Percentiles rank a stretch among this genome's conserved stretches.
These are phyloP conservation scores for Channa striata DNA, from an alignment of 2,797 vertebrate species.

Conservation along the genomic window DNA sequence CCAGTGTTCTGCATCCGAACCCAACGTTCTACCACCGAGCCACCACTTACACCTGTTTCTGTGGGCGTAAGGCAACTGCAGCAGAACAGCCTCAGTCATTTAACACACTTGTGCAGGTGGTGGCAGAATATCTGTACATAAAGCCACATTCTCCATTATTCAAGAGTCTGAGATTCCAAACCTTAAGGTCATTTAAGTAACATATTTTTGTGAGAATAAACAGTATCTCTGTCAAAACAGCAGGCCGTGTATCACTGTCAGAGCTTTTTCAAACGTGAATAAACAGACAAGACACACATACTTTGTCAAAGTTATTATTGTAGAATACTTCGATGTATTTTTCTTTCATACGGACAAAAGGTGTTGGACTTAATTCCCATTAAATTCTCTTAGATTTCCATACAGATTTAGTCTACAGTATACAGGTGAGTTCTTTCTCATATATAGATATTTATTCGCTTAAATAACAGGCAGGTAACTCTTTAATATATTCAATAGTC, in stretches of 20 bases:
- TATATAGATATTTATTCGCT: slow-evolving; percentile 89
- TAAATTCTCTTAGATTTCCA: slow-evolving; percentile 89
- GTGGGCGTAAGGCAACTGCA: too few relatives aligned
- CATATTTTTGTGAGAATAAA: neutral
- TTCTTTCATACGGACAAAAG: slow-evolving; percentile 92
- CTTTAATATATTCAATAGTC: slow-evolving; percentile 90
- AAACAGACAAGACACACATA: slow-evolving; percentile 84
- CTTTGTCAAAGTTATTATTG: slow-evolving; percentile 91
- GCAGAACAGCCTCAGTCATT: too few relatives aligned
- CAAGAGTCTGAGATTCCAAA: neutral
- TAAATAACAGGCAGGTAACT: slow-evolving; percentile 94
- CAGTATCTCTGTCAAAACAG: neutral
- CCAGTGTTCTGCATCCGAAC: too few relatives aligned
- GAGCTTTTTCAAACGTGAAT: slow-evolving; percentile 54
- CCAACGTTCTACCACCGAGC: too few relatives aligned
- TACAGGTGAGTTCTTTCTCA: slow-evolving; percentile 91
- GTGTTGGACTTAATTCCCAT: slow-evolving; percentile 90
- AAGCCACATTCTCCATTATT: too few relatives aligned
- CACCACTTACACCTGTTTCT: too few relatives aligned
- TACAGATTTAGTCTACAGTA: slow-evolving; percentile 92
- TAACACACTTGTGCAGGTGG: too few relatives aligned
- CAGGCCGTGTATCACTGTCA: neutral
- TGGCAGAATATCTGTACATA: too few relatives aligned
- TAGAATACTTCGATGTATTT: slow-evolving; percentile 89
- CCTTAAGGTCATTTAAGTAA: neutral